These are phyloP conservation scores for Eupsilia transversa DNA, from an alignment of 2,888 invertebrate species.

Conservation along the genomic window DNA sequence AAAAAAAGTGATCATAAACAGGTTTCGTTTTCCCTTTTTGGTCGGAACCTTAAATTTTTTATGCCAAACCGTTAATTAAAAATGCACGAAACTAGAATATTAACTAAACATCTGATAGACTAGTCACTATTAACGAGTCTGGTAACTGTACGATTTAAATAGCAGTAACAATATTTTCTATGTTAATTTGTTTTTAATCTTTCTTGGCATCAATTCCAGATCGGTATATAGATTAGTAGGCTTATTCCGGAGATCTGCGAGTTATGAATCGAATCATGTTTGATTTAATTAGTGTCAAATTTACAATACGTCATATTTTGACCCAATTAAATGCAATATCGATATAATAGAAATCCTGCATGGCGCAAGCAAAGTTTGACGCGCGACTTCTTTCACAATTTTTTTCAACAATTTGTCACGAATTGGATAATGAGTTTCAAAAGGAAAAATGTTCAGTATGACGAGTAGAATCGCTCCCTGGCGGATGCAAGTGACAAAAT, in stretches of 20 bases:
- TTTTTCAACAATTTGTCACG: background rate
- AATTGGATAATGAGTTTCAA: no score
- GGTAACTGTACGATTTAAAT: background rate
- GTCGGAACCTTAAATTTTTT: background rate
- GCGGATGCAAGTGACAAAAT: background rate
- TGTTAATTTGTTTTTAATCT: slow-evolving; percentile 3
- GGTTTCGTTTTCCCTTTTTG: background rate
- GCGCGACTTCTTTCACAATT: no score
- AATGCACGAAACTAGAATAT: background rate
- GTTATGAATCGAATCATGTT: background rate
- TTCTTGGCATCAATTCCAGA: background rate
- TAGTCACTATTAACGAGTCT: background rate
- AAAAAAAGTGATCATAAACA: background rate
- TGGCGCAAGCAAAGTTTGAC: no score
- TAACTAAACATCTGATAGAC: background rate
- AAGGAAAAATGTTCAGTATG: background rate
- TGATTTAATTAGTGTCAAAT: background rate
- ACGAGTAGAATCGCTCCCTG: background rate
- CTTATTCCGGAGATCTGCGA: background rate
- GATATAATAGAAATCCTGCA: no score
- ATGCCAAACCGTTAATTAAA: background rate
- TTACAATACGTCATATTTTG: background rate
- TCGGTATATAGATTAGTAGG: background rate
- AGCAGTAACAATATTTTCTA: slow-evolving; percentile 12
- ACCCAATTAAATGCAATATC: background rate